Percentiles rank a stretch among this genome's conserved stretches.
These are phyloP conservation scores for Euwallacea similis DNA, from an alignment of 1,140 invertebrate species.

Conservation along the genomic window DNA sequence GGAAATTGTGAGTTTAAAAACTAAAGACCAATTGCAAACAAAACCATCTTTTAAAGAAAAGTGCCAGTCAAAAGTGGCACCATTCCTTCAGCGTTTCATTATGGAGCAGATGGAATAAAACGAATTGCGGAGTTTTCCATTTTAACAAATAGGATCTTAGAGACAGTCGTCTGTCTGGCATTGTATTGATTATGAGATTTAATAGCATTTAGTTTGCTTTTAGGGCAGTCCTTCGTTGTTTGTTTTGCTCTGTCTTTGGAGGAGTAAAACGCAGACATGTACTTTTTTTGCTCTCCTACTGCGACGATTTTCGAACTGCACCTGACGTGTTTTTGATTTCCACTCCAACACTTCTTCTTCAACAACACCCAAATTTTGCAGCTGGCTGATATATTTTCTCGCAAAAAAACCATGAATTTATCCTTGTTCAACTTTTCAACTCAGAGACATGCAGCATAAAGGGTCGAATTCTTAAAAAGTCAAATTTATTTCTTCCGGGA, in stretches of 20 bases:
- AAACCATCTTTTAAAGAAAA: too few species aligned
- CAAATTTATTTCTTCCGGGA: slow-evolving; percentile 2
- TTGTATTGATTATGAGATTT: slow-evolving; percentile 1
- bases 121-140: not conserved
- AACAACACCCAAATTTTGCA: not conserved
- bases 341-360: not conserved
- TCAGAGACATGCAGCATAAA: not conserved
- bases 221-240: not conserved
- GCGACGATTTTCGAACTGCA: not conserved
- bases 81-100: not conserved
- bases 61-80: too few species aligned
- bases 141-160: not conserved
- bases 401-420: not conserved
- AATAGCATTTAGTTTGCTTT: not conserved
- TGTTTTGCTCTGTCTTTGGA: not conserved
- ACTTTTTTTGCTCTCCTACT: not conserved
- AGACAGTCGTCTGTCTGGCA: not conserved
- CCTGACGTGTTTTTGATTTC: not conserved
- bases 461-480: not conserved
- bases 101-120: not conserved
- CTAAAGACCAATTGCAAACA: too few species aligned
- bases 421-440: not conserved
- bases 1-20: too few species aligned
- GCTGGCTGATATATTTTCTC: not conserved
- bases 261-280: not conserved